Evolutionary conservation across 1,140 invertebrate genomes (phyloP), one percentile per base, ranked within the genome.

Genomic region (Ips typographus): DNA sequence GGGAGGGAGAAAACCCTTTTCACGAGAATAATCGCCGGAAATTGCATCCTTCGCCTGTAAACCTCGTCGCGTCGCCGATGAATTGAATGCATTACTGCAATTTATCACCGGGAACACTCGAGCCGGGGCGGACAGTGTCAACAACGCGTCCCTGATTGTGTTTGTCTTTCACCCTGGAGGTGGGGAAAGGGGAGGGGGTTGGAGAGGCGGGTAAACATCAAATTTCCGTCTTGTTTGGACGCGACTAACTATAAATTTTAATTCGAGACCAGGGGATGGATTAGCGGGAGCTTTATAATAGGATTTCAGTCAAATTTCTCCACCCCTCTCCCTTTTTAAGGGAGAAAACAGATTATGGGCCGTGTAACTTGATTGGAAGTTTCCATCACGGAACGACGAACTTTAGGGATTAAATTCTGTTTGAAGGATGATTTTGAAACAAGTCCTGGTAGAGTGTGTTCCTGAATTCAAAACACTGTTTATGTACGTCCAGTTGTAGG

Each of bases 141-240:
- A 66, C 64, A 66, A 66, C 64, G 64, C 58, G 64, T 58, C 64
- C 58, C 55, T 66, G 64, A 66, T 66, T 66, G 55, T 66, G 64
- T 66, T 66, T 66, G 55, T 66, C 64, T 66, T 66, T 66, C 64
- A 66, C 43, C 58, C 39, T 42, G 8, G 49, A 22, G 41, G 55
- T 22, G 58, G 58, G 58, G 53, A 66, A 37, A 36, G 64, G 38
- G 53, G 55, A 22, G 22, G 22, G 22, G 22, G 22, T 22, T 22
- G 22, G 22, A 22, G 22, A 22, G 22, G 22, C 22, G 22, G 22
- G 22, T 22, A 22, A 22, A 22, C 64, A 42, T 55, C 42, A 66
- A 58, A 66, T 66, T 66, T 65, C 42, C 39, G 64, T 38, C 42
- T 43, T 58, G 42, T 49, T 49, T 49, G 44, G 44, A 49, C 44